phyloP scores from a whole-genome alignment of 2,797 vertebrate genomes.

The Myotis findleyi region DNA sequence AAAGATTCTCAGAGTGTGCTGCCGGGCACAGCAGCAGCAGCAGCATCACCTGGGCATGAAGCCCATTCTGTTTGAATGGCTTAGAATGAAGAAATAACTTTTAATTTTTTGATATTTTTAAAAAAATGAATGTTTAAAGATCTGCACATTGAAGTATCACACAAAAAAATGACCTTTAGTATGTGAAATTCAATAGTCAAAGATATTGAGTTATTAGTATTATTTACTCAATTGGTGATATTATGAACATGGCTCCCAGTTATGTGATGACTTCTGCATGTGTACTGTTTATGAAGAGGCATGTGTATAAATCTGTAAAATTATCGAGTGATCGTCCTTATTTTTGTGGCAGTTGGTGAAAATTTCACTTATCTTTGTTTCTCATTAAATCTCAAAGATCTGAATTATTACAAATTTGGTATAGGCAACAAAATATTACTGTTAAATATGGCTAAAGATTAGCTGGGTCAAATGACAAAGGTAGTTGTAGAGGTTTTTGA shows the following conservation, averaged over 20 bases:
- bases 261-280: background rate
- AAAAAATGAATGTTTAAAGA: background rate
- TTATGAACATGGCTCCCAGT: background rate
- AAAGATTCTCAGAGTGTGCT: background rate
- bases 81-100: background rate
- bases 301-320: background rate
- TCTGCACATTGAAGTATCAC: background rate
- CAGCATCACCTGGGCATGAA: background rate
- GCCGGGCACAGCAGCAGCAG: background rate
- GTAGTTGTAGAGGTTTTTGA: background rate
- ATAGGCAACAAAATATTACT: background rate
- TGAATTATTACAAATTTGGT: background rate
- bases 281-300: background rate
- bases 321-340: background rate
- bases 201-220: background rate
- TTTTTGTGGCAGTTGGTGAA: background rate
- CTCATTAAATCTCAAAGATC: constrained; percentile 4
- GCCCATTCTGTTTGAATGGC: background rate
- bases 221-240: background rate
- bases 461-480: background rate
- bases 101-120: background rate
- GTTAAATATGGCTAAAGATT: background rate
- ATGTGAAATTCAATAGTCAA: background rate
- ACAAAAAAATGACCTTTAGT: background rate
- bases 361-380: background rate